Evolutionary conservation across 2,113 vertebrate genomes (phyloP).

Genomic region (Phylloscopus whistleri): DNA sequence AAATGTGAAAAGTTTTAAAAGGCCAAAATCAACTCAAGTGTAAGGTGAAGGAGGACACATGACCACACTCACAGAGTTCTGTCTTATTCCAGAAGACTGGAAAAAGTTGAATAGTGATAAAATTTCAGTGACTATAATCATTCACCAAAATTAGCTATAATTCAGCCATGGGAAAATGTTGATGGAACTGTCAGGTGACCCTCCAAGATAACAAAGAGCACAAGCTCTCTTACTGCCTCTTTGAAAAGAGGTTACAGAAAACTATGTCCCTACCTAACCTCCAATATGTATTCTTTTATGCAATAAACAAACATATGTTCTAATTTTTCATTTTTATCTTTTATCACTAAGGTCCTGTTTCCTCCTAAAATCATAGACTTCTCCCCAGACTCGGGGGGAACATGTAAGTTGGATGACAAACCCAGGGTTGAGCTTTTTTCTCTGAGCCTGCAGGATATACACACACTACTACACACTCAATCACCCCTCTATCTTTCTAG

Average conservation of each 20-base stretch:
- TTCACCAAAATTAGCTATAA: not conserved
- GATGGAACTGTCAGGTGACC: not conserved
- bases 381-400: not conserved
- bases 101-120: not conserved
- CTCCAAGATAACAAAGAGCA: not conserved
- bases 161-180: not conserved
- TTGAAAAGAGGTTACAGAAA: constrained; percentile 7
- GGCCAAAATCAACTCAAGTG: not conserved
- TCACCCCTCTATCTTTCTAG: not conserved
- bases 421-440: not conserved
- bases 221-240: not conserved
- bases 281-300: not conserved
- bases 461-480: not conserved
- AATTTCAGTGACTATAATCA: not conserved
- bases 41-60: not conserved
- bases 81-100: not conserved
- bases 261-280: not conserved
- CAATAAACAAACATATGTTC: not conserved
- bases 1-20: not conserved
- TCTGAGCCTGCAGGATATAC: not conserved
- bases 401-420: not conserved
- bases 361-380: not conserved
- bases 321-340: not conserved
- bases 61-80: not conserved
- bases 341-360: not conserved